These are phyloP conservation scores for Melanostoma scalare DNA, from an alignment of 2,888 invertebrate species.

Conservation along the genomic window DNA sequence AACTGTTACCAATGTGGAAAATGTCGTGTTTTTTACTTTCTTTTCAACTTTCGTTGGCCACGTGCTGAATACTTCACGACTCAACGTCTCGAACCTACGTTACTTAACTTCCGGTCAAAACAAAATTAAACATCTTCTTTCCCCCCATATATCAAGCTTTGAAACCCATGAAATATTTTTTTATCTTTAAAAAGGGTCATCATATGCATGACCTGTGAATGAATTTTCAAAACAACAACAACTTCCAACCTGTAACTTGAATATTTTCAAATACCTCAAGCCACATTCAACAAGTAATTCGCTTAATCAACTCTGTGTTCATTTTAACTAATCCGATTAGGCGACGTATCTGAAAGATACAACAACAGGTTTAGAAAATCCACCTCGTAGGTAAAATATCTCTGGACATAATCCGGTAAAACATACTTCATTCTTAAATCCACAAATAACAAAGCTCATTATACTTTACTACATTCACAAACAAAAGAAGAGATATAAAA, in stretches of 20 bases:
- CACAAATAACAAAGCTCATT: constrained; percentile 38
- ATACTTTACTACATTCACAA: constrained; percentile 1
- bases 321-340: constrained; percentile 51
- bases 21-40: constrained; percentile 56
- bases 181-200: constrained; percentile 5
- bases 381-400: neutral
- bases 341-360: constrained; percentile 29
- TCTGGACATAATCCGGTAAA: constrained; percentile 36
- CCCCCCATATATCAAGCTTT: neutral
- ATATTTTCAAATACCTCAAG: constrained; percentile 19
- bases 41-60: constrained; percentile 52
- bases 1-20: constrained; percentile 4
- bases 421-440: constrained; percentile 33
- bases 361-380: constrained; percentile 10
- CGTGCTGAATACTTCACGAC: constrained; percentile 25
- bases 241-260: neutral
- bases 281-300: neutral
- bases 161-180: neutral
- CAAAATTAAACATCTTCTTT: neutral
- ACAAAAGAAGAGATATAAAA: constrained; percentile 4
- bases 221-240: neutral
- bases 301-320: constrained; percentile 41
- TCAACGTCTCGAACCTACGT: neutral
- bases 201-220: neutral
- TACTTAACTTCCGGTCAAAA: constrained; percentile 16